Base-by-base conservation (phyloP, 2,113 vertebrate species). In the Sarotherodon lohbergeri region DNA sequence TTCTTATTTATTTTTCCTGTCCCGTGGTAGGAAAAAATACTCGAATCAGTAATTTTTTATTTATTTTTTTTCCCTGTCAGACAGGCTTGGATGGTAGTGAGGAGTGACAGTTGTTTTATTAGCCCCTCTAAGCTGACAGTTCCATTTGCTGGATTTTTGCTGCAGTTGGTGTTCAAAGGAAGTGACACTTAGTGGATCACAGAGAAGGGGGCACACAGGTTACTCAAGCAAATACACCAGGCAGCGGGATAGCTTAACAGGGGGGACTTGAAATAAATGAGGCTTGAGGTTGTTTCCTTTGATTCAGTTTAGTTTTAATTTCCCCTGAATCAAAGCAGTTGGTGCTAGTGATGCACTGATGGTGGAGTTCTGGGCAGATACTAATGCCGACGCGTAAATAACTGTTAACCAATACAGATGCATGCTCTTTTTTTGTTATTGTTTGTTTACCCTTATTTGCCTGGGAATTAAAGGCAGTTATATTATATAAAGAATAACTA, bases 101-200 rank as follows among this genome's bases (percentile, higher is more conserved):
- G 27, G 73, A 86, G 79, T 84, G 90, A 84, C 63, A 1, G 27
- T 78, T 34, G 46, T 68, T 91, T 90, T 85, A 73, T 54, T 52
- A 43, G 81, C 68, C 24, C 39, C 2, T 39, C 86, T 85, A 61
- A 86, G 78, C 92, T 86, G 91, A 91, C 90, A 66, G 85, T 54
- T 92, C 80, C 43, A 85, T 91, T 93, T 89, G 73, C 73, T 71
- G 84, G 48, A 52, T 89, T 91, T 89, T 71, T 89, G 61, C 85
- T 82, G 89, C 86, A 59, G 78, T 66, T 27, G 52, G 61, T 82
- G 81, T 87, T 90, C 61, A 82, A 61, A 34, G 50, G 86, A 86
- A 84, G 84, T 81, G 78, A 84, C 78, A 52, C 46, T 78, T 48
- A 36, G 52, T 82, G 78, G 85, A 82, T 84, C 83, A 78, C 57